Conservation (phyloP, 2,113 vertebrate species). For the Corapipo altera region DNA sequence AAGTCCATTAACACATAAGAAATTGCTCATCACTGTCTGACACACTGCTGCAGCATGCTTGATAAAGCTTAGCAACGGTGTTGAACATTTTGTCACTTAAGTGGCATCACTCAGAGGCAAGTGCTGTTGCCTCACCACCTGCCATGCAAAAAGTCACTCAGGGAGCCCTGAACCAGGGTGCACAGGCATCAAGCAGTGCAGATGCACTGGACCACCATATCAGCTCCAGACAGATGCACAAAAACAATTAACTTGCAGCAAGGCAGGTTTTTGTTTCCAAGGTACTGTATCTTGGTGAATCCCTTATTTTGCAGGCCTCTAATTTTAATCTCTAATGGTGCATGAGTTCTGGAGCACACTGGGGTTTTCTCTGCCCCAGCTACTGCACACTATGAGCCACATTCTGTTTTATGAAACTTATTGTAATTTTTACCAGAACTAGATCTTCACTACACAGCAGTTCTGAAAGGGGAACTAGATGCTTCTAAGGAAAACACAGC, state of each 20-base stretch:
- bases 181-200: not conserved
- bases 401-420: not conserved
- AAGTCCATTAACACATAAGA: constrained; percentile 8
- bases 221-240: not conserved
- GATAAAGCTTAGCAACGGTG: not conserved
- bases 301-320: not conserved
- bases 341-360: not conserved
- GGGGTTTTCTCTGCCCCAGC: not conserved
- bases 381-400: not conserved
- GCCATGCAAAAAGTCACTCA: not conserved
- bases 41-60: not conserved
- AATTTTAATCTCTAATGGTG: not conserved
- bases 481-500: not conserved
- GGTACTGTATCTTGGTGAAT: not conserved
- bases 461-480: not conserved
- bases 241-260: not conserved
- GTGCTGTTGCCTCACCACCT: not conserved
- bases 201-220: fast-evolving
- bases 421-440: not conserved
- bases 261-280: not conserved
- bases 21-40: not conserved
- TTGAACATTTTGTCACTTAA: not conserved
- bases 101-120: not conserved
- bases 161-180: not conserved
- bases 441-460: not conserved